Percentiles rank a stretch among this genome's conserved stretches.
Conservation (phyloP, 2,888 invertebrate genomes). For the Sphaerophoria rueppellii region DNA sequence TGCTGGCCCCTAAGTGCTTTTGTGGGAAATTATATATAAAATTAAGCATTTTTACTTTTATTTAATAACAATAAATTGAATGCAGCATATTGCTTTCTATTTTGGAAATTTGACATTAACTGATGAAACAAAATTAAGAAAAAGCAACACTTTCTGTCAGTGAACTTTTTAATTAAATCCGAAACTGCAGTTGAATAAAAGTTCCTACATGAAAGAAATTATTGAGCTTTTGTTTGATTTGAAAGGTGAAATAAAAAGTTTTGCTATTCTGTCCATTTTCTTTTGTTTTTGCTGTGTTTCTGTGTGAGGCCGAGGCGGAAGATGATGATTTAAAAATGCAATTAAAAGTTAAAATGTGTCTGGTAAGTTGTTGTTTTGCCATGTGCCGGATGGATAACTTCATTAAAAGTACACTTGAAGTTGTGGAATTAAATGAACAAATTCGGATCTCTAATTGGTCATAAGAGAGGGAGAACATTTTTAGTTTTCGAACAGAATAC, state of each 20-base stretch:
- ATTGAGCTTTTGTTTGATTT: neutral
- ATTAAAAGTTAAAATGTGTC: constrained; percentile 40
- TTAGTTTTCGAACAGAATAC: too few species aligned
- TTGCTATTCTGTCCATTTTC: neutral
- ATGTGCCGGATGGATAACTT: neutral
- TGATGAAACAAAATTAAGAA: neutral
- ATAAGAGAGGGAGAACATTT: neutral
- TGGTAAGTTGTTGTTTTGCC: constrained; percentile 34
- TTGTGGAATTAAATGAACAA: neutral
- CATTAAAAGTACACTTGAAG: neutral
- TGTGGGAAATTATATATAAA: too few species aligned
- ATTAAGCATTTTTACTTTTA: too few species aligned
- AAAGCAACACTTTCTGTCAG: neutral
- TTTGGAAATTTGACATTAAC: constrained; percentile 12
- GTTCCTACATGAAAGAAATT: neutral
- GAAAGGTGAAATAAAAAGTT: neutral
- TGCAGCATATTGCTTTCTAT: too few species aligned
- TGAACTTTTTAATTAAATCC: constrained; percentile 52
- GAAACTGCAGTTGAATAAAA: constrained; percentile 19
- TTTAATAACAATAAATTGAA: too few species aligned
- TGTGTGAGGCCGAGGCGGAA: neutral
- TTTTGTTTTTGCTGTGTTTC: neutral
- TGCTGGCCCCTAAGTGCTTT: too few species aligned
- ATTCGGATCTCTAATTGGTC: neutral
- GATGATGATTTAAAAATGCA: constrained; percentile 45